Conservation (phyloP, 2,113 vertebrate species). For the Myotis yumanensis region DNA sequence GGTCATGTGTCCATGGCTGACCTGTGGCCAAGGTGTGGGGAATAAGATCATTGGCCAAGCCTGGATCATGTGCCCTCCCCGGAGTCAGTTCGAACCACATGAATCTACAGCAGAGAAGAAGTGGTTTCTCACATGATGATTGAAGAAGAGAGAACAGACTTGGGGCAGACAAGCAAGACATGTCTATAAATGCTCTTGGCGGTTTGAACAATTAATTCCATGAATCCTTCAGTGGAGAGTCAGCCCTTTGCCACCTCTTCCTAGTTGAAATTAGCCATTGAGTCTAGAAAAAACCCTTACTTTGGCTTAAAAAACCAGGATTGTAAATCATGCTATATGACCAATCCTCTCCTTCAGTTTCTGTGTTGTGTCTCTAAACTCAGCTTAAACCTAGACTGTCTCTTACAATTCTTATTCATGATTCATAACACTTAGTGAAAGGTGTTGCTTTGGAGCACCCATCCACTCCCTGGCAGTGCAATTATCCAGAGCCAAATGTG, state of each 20-base stretch:
- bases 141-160: neutral
- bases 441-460: neutral
- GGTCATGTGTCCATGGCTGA: neutral
- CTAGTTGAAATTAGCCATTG: neutral
- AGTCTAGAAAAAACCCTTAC: neutral
- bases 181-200: neutral
- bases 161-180: neutral
- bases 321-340: neutral
- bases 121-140: neutral
- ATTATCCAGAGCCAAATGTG: neutral
- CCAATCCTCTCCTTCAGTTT: neutral
- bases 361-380: neutral
- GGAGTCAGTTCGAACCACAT: neutral
- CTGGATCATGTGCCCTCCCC: neutral
- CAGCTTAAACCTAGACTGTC: neutral
- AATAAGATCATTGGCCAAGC: neutral
- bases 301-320: neutral
- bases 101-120: neutral
- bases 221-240: neutral
- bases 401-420: neutral
- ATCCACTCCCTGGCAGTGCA: neutral
- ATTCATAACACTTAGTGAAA: neutral
- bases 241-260: neutral
- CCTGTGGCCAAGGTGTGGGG: neutral
- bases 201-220: neutral